A percentile compares a stretch with the other conserved stretches of the same genome.
phyloP scores from a whole-genome alignment of 2,113 vertebrate species.

The Plestiodon gilberti region DNA sequence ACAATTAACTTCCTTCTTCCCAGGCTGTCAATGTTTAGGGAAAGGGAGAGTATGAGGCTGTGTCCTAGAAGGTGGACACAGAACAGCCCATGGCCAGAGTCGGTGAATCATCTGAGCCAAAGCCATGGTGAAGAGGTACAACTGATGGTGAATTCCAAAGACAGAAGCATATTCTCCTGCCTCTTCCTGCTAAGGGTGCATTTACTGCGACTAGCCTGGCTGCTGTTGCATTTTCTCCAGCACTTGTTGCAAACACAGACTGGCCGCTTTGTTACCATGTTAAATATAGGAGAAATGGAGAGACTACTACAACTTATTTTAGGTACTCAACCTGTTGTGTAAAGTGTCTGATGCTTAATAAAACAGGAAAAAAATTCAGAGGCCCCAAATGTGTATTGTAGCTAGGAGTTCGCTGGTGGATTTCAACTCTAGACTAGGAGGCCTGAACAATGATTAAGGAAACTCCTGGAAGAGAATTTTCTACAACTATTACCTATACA shows the following conservation, averaged over 20 bases:
- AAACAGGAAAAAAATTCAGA: neutral
- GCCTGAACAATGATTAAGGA: neutral
- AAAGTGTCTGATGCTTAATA: neutral
- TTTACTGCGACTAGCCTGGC: conserved; percentile 53
- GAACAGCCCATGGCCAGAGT: conserved; percentile 34
- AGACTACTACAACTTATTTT: conserved; percentile 40
- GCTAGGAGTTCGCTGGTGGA: neutral
- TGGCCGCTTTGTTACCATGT: conserved; percentile 13
- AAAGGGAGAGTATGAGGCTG: conserved; percentile 18
- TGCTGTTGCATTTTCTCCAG: conserved; percentile 21
- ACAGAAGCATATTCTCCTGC: conserved; percentile 37
- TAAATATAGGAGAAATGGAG: conserved; percentile 51
- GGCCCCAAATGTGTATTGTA: too few relatives aligned
- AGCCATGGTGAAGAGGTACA: conserved; percentile 13
- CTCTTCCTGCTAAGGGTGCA: conserved; percentile 39
- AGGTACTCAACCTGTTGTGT: conserved; percentile 14
- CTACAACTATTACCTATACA: too few relatives aligned
- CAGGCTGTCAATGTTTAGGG: conserved; percentile 1
- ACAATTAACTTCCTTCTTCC: conserved; percentile 29
- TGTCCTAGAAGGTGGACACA: conserved; percentile 36
- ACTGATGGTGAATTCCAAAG: conserved; percentile 65
- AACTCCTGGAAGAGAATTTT: neutral
- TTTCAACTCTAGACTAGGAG: neutral
- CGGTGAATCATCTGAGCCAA: neutral
- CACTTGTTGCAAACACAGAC: conserved; percentile 13